Evolutionary conservation across 2,888 invertebrate species (phyloP), one percentile per base, ranked within the genome.

Genomic region (Teinopalpus imperialis): DNA sequence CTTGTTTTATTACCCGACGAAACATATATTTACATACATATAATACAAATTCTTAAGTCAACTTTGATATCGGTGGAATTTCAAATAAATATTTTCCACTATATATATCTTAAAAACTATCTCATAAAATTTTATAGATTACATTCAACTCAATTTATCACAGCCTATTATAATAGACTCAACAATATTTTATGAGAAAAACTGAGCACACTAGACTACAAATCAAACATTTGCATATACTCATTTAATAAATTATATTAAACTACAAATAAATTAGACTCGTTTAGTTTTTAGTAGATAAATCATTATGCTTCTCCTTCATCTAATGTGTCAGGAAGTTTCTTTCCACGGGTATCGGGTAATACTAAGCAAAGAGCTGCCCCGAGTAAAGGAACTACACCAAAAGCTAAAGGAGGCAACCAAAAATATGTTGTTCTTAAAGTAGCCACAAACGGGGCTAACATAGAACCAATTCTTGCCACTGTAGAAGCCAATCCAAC

Each of bases 401-500:
- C 95, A 65, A 96, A 95, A 24, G 94, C 89, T 7, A 93, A 60
- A 0, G 95, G 93, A 1, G 95, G 94, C 8, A 94, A 63, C 91
- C 92, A 93, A 0, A 77, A 66, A 43, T 81, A 77, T 0, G 91
- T 81, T 21, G 79, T 70, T 10, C 81, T 83, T 53, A 95, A 68
- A n/a, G 93, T 91, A 1, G 94, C 93, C 1, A 97, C 91, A 61
- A 95, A 95, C 0, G 97, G 97, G 0, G 97, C 95, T 2, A 93
- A 59, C 90, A 97, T 95, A 0, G 96, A 96, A 3, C 97, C 97
- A 46, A 97, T 81, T 61, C 97, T 91, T 0, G 97, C 97, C 48
- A 94, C 92, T 86, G 96, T 95, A 0, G 97, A 97, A 16, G 95
- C 93, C 1, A 94, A 87, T 0, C 97, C 97, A 43, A 97, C 93